phyloP scores from a whole-genome alignment of 92 coral and sea anemone species.

The Scolanthus callimorphus region DNA sequence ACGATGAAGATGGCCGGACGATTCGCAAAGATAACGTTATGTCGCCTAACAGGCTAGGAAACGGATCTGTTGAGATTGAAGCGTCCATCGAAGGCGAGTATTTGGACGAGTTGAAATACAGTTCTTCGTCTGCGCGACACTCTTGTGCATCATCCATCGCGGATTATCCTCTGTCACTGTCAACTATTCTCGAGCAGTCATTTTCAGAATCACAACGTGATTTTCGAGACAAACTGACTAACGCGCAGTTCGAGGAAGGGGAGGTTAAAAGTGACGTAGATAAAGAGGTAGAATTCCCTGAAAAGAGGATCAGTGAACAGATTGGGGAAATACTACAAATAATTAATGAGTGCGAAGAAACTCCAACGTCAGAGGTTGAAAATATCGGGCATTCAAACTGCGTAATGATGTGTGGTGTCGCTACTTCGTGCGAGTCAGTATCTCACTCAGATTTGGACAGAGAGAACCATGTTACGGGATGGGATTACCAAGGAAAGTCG shows the following conservation, averaged over 20 bases:
- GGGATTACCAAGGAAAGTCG: not conserved
- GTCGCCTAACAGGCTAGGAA: not conserved
- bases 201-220: not conserved
- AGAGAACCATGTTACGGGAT: not conserved
- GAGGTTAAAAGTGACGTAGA: not conserved
- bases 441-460: not conserved
- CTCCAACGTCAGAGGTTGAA: no score
- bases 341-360: no score
- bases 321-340: not conserved
- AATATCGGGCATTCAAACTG: no score
- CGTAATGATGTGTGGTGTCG: no score
- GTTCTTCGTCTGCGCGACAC: not conserved
- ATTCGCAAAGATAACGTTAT: not conserved
- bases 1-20: not conserved
- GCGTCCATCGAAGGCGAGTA: not conserved
- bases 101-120: not conserved
- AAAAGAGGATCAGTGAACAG: not conserved
- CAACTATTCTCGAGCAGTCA: conserved; percentile 15
- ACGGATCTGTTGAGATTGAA: no score
- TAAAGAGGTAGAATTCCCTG: not conserved
- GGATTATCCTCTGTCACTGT: not conserved
- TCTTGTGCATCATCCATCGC: not conserved
- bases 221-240: not conserved
- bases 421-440: not conserved
- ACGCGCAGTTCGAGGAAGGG: not conserved